These are phyloP conservation scores for Mus pahari DNA, from an alignment of 2,113 vertebrate species.

Conservation along the genomic window DNA sequence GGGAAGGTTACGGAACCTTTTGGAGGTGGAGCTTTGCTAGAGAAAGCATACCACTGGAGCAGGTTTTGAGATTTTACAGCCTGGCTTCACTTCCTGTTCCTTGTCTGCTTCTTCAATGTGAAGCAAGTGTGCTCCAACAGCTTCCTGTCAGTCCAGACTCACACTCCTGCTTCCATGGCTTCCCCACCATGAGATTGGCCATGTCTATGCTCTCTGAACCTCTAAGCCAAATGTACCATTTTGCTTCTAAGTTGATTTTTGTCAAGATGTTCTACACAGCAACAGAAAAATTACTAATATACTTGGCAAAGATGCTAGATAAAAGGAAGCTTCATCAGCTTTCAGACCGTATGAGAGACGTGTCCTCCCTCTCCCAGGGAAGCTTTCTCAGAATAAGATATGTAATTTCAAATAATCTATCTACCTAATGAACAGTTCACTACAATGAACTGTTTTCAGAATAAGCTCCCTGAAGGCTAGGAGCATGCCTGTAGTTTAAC, in stretches of 20 bases:
- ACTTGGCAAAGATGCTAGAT: neutral
- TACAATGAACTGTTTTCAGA: constrained; percentile 24
- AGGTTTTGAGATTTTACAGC: neutral
- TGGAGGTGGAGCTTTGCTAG: neutral
- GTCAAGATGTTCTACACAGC: neutral
- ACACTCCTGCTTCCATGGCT: neutral
- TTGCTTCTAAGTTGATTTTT: neutral
- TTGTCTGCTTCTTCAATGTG: neutral
- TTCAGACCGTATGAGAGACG: neutral
- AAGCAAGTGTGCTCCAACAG: neutral
- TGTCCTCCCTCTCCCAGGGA: constrained; percentile 13
- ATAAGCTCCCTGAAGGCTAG: neutral
- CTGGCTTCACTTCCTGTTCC: neutral
- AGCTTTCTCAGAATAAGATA: constrained; percentile 45
- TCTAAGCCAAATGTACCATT: neutral
- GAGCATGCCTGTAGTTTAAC: neutral
- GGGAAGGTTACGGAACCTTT: neutral
- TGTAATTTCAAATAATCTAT: neutral
- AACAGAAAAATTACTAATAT: neutral
- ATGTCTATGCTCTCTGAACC: neutral
- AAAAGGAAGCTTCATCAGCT: constrained; percentile 11
- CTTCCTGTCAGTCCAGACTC: neutral
- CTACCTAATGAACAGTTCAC: neutral
- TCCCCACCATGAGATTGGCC: neutral
- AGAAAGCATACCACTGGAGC: neutral